Conservation (phyloP, 2,888 invertebrate genomes). For the Meandrusa payeni region DNA sequence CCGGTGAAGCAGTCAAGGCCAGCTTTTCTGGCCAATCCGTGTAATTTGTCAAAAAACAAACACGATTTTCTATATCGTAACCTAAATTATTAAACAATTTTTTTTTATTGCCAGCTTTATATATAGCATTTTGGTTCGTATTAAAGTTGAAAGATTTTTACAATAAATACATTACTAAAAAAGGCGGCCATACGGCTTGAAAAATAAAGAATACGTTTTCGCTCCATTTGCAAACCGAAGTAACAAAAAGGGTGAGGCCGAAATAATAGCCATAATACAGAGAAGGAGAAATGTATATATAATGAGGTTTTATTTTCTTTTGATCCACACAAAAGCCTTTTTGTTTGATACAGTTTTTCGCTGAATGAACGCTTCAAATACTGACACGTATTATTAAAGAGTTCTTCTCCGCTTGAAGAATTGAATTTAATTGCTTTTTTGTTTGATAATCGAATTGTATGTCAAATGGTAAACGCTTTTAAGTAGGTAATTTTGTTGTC, state of each 20-base stretch:
- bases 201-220: constrained; percentile 28
- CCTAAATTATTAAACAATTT: too few species aligned
- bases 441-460: too few species aligned
- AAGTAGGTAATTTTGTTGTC: too few species aligned
- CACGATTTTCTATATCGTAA: too few species aligned
- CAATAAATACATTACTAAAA: constrained; percentile 13
- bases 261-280: constrained; percentile 30
- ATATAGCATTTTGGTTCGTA: too few species aligned
- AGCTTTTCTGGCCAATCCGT: too few species aligned
- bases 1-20: too few species aligned
- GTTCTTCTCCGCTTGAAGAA: background rate
- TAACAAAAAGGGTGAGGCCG: constrained; percentile 31
- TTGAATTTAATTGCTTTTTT: constrained; percentile 3
- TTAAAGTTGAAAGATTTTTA: too few species aligned
- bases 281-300: constrained; percentile 32
- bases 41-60: too few species aligned
- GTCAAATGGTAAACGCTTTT: too few species aligned
- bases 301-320: constrained; percentile 36
- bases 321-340: constrained; percentile 28
- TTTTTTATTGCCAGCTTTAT: too few species aligned
- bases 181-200: constrained; percentile 11
- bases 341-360: constrained; percentile 24
- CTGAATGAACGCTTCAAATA: constrained; percentile 17
- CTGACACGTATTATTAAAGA: constrained; percentile 19
- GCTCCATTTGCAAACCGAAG: constrained; percentile 24